Conservation (phyloP, 2,113 vertebrate genomes). For the Catagonus wagneri region DNA sequence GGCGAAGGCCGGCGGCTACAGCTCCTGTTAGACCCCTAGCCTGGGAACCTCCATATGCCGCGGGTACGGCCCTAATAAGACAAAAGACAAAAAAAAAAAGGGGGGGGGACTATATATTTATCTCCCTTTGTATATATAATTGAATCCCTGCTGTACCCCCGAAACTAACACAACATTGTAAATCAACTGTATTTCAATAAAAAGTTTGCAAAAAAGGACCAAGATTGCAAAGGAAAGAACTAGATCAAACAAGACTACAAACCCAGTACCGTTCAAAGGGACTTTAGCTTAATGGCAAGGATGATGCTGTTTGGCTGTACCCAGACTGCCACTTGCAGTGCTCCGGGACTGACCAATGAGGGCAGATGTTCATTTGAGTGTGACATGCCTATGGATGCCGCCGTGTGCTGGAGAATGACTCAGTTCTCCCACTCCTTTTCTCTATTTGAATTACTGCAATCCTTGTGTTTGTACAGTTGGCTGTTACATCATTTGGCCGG, state of each 20-base stretch:
- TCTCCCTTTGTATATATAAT: background rate
- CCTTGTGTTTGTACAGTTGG: slow-evolving; percentile 50
- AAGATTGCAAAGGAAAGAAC: background rate
- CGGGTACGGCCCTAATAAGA: no score
- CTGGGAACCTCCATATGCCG: no score
- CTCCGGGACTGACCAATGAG: background rate
- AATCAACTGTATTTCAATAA: background rate
- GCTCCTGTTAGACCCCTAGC: no score
- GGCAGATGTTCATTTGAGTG: background rate
- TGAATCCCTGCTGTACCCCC: background rate
- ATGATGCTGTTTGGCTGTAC: background rate
- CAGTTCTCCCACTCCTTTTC: background rate
- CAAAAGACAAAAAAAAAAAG: background rate
- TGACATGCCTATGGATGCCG: background rate
- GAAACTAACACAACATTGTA: background rate
- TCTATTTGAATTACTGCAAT: background rate
- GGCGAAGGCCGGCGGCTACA: no score
- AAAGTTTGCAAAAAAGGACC: background rate
- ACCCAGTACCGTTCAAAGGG: background rate
- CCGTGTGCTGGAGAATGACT: background rate
- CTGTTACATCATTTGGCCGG: slow-evolving; percentile 64
- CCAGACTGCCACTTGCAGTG: background rate
- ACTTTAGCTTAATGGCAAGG: background rate
- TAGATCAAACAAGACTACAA: background rate
- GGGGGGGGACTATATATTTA: background rate